A percentile compares a stretch with the other conserved stretches of the same genome.
These are phyloP conservation scores for Tenebrosternarchus preto DNA, from an alignment of 2,113 vertebrate species.

Conservation along the genomic window DNA sequence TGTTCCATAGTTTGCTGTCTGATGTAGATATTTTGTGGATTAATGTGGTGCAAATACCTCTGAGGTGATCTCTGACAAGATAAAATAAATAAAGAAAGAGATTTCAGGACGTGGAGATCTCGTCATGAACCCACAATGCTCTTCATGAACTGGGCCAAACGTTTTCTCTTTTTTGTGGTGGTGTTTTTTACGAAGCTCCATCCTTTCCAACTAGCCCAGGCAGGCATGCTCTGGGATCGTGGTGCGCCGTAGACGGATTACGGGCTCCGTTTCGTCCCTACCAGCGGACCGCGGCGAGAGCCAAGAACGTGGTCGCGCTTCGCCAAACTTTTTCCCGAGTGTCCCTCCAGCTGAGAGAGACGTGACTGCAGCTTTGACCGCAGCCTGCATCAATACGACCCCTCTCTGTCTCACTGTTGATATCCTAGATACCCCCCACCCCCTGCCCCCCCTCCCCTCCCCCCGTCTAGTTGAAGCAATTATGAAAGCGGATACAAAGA, in stretches of 20 bases:
- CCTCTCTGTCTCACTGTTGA: conserved; percentile 1
- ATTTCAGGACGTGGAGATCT: background rate
- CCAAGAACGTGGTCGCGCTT: conserved; percentile 2
- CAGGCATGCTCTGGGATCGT: conserved; percentile 36
- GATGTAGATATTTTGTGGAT: too few relatives aligned
- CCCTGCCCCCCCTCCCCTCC: background rate
- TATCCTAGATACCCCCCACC: background rate
- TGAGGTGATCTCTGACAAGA: background rate
- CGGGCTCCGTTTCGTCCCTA: background rate
- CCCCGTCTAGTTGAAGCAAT: conserved; percentile 11
- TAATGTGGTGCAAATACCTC: background rate
- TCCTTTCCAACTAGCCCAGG: background rate
- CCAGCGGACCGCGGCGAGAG: conserved; percentile 12
- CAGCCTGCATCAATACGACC: background rate
- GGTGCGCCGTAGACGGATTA: conserved; percentile 26
- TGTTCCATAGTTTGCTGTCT: too few relatives aligned
- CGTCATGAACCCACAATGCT: background rate
- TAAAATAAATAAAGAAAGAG: background rate
- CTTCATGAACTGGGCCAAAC: background rate
- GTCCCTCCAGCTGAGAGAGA: conserved; percentile 33
- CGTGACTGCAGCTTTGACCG: conserved; percentile 33
- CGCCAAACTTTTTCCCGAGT: background rate
- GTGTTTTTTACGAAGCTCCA: background rate
- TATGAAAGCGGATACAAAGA: background rate
- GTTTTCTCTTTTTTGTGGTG: too few relatives aligned